A percentile compares a stretch with the other conserved stretches of the same genome.
phyloP scores from a whole-genome alignment of 2,113 vertebrate genomes.

The Hippocampus guttulatus region DNA sequence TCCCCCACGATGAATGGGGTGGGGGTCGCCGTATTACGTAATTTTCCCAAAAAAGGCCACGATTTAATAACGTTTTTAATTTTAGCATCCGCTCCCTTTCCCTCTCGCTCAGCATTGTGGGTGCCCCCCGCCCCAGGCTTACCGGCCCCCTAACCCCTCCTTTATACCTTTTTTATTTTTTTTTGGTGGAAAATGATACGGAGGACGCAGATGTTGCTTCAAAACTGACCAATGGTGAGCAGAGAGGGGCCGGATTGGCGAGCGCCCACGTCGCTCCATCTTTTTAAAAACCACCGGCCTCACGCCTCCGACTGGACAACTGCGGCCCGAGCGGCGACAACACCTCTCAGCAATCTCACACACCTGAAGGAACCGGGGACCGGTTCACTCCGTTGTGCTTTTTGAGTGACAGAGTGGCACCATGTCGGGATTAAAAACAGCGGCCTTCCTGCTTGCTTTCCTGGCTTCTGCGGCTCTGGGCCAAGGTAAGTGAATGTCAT shows the following conservation, averaged over 20 bases:
- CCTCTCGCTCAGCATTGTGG: neutral
- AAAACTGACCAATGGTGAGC: conserved; percentile 70
- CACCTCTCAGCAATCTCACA: conserved; percentile 40
- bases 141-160: conserved; percentile 13
- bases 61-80: conserved; percentile 2
- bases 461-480: conserved; percentile 54
- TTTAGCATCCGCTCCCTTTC: conserved; percentile 13
- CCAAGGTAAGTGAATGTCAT: conserved; percentile 66
- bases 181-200: conserved; percentile 52
- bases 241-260: conserved; percentile 73
- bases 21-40: neutral
- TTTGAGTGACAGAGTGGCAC: conserved; percentile 26
- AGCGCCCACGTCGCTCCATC: conserved; percentile 57
- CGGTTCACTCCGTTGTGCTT: neutral
- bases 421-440: conserved; percentile 69
- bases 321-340: conserved; percentile 45
- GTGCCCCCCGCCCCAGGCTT: conserved; percentile 13
- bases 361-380: neutral
- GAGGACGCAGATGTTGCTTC: conserved; percentile 66
- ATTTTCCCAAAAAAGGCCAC: neutral
- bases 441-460: conserved; percentile 55
- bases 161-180: conserved; percentile 50
- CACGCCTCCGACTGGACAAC: conserved; percentile 55
- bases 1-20: neutral
- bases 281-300: conserved; percentile 72